Evolutionary conservation across 2,888 invertebrate species (phyloP).

Genomic region (Caenorhabditis uteleia): DNA sequence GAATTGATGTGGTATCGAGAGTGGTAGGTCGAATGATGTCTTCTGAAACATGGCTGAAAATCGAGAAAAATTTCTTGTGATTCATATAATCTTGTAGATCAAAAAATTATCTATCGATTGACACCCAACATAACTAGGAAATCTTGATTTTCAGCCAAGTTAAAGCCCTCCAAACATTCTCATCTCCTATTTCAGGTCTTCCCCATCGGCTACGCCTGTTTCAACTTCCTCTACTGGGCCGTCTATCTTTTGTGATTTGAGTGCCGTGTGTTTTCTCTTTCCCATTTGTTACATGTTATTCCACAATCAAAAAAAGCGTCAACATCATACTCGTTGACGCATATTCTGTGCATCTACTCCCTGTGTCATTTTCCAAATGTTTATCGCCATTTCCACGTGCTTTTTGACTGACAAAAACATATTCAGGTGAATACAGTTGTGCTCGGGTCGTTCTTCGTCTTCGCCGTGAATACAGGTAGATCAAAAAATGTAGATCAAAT

Average conservation of each 20-base stretch:
- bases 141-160: too few species aligned
- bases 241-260: conserved; percentile 72
- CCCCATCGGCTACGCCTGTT: conserved; percentile 68
- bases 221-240: conserved; percentile 69
- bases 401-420: neutral
- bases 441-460: conserved; percentile 63
- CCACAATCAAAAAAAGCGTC: too few species aligned
- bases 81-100: neutral
- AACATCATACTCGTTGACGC: too few species aligned
- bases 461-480: conserved; percentile 67
- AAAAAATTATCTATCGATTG: neutral
- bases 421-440: conserved; percentile 68
- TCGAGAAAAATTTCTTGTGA: neutral
- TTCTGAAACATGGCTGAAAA: neutral
- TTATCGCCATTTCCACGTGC: too few species aligned
- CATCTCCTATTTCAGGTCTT: conserved; percentile 66
- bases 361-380: neutral
- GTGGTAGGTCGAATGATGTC: conserved; percentile 45
- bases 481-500: neutral
- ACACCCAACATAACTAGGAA: too few species aligned
- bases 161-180: too few species aligned
- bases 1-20: conserved; percentile 67
- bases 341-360: too few species aligned
- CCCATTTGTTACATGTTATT: too few species aligned
- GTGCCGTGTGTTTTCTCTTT: conserved; percentile 1